A percentile compares a stretch with the other conserved stretches of the same genome.
phyloP scores from a whole-genome alignment of 2,113 vertebrate species.

The Apus apus region DNA sequence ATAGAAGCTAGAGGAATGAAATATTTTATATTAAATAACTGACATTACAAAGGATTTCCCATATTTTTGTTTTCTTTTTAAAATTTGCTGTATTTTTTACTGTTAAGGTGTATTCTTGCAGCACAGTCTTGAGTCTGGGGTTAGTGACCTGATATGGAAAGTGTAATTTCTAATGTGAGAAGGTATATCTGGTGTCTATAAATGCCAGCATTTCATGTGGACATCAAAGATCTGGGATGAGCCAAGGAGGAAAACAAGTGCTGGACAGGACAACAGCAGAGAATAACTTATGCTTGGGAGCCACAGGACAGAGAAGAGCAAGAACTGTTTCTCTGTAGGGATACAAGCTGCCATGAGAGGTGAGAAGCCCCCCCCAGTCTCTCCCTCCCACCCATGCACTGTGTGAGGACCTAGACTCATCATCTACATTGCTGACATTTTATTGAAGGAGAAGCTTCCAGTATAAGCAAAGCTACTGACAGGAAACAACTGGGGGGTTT shows the following conservation, averaged over 20 bases:
- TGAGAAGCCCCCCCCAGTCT: rapidly evolving
- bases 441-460: neutral
- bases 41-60: neutral
- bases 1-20: neutral
- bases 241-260: neutral
- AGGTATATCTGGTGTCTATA: neutral
- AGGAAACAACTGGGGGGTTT: neutral
- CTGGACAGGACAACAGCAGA: neutral
- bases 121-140: neutral
- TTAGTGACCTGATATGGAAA: neutral
- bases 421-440: neutral
- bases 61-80: neutral
- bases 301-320: neutral
- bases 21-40: neutral
- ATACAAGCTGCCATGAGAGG: neutral
- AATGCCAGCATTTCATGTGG: rapidly evolving
- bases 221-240: neutral
- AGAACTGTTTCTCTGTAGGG: neutral
- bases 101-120: neutral
- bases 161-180: neutral
- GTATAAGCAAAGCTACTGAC: neutral
- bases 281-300: neutral
- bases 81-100: neutral
- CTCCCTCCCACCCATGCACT: neutral
- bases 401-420: neutral